phyloP scores from a whole-genome alignment of 1,140 invertebrate genomes.

The Bombus superbus region DNA sequence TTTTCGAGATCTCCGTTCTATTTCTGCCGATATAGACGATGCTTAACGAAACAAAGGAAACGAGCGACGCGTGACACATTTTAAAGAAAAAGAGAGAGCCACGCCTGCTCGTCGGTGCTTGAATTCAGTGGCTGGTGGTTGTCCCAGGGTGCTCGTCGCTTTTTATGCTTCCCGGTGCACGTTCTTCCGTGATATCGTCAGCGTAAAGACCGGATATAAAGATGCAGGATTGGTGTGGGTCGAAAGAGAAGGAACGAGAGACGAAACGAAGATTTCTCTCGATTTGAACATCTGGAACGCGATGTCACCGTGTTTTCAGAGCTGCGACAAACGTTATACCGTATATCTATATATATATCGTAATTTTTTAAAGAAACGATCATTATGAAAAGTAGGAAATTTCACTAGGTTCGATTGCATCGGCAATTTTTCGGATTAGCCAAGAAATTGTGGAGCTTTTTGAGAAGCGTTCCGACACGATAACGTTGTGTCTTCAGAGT shows the following conservation, averaged over 20 bases:
- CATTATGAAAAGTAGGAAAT: not conserved
- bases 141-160: conserved; percentile 5
- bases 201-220: conserved; percentile 16
- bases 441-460: too few species aligned
- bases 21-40: not conserved
- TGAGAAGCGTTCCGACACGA: too few species aligned
- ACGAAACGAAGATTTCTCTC: not conserved
- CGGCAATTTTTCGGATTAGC: not conserved
- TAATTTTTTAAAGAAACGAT: too few species aligned
- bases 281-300: not conserved
- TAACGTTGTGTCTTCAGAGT: too few species aligned
- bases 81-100: not conserved
- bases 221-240: not conserved
- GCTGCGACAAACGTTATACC: not conserved
- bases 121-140: not conserved
- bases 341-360: not conserved
- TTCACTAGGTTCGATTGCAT: not conserved
- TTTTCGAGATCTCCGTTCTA: not conserved
- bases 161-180: conserved; percentile 22
- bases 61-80: not conserved
- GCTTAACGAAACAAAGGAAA: not conserved
- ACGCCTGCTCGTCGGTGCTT: not conserved
- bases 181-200: conserved; percentile 27
- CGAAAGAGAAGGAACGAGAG: not conserved
- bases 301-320: not conserved